phyloP scores from a whole-genome alignment of 2,888 invertebrate genomes.

The Patella caerulea region DNA sequence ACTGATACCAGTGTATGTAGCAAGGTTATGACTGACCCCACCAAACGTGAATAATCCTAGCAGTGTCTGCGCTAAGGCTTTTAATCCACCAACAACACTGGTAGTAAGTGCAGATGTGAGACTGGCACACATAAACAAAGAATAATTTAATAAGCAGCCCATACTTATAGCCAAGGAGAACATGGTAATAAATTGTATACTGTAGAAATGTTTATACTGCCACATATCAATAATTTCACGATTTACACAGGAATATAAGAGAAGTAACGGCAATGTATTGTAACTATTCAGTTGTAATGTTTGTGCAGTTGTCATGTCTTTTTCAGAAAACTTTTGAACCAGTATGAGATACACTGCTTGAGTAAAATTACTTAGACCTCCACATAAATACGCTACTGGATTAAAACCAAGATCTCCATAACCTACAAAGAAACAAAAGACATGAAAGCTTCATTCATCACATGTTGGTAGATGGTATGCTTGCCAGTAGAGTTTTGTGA shows the following conservation, averaged over 20 bases:
- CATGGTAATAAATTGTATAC: conserved; percentile 58
- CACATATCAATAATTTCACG: conserved; percentile 53
- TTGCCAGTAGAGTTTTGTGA: too few species aligned
- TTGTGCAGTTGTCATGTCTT: conserved; percentile 65
- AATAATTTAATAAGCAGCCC: conserved; percentile 71
- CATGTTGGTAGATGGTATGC: too few species aligned
- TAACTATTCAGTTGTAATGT: conserved; percentile 71
- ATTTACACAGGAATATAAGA: conserved; percentile 49
- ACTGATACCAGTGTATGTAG: conserved; percentile 68
- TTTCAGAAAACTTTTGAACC: conserved; percentile 69
- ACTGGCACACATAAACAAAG: conserved; percentile 72
- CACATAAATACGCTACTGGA: conserved; percentile 68
- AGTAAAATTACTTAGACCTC: conserved; percentile 70
- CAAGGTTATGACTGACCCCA: conserved; percentile 67
- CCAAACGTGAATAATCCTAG: conserved; percentile 72
- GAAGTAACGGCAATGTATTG: conserved; percentile 70
- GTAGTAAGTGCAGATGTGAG: conserved; percentile 73
- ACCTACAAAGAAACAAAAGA: conserved; percentile 56
- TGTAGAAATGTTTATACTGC: conserved; percentile 35
- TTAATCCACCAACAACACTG: conserved; percentile 71
- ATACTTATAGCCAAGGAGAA: conserved; percentile 63
- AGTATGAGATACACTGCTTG: conserved; percentile 72
- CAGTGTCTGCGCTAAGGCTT: conserved; percentile 71
- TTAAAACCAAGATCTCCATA: conserved; percentile 72
- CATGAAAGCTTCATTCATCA: too few species aligned